Evolutionary conservation across 1,140 invertebrate species (phyloP).

Genomic region (Delia radicum): DNA sequence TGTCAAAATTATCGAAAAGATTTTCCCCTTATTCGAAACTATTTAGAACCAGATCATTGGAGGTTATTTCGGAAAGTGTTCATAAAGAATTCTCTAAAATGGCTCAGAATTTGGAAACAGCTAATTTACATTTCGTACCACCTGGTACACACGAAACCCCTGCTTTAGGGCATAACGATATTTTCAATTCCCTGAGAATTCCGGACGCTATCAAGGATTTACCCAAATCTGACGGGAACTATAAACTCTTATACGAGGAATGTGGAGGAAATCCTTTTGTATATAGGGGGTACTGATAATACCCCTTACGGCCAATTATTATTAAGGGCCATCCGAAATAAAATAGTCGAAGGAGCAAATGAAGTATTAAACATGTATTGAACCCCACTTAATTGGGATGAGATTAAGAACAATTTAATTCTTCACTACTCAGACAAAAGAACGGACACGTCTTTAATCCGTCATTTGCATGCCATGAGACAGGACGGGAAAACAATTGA

Average conservation of each 20-base stretch:
- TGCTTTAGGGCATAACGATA: too few species aligned
- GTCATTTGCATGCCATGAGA: too few species aligned
- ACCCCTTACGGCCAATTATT: constrained; percentile 16
- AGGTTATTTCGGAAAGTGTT: too few species aligned
- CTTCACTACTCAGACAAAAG: too few species aligned
- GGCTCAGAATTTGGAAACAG: too few species aligned
- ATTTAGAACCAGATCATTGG: too few species aligned
- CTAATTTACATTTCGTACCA: too few species aligned
- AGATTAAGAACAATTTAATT: constrained; percentile 22
- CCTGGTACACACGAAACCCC: too few species aligned
- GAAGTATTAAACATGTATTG: constrained; percentile 21
- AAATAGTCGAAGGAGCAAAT: constrained; percentile 7
- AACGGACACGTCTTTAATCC: constrained; percentile 10
- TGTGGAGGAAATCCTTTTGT: constrained; percentile 24
- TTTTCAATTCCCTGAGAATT: too few species aligned
- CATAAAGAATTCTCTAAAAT: too few species aligned
- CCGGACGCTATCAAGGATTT: constrained; percentile 14
- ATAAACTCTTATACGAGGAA: constrained; percentile 24
- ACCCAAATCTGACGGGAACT: constrained; percentile 13
- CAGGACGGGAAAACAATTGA: constrained; percentile 18
- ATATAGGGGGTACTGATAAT: constrained; percentile 9
- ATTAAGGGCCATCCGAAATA: constrained; percentile 17
- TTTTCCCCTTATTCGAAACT: too few species aligned
- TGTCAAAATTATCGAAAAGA: too few species aligned
- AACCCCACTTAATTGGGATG: constrained; percentile 14